phyloP scores from a whole-genome alignment of 2,113 vertebrate species.

The Porphyrio hochstetteri region DNA sequence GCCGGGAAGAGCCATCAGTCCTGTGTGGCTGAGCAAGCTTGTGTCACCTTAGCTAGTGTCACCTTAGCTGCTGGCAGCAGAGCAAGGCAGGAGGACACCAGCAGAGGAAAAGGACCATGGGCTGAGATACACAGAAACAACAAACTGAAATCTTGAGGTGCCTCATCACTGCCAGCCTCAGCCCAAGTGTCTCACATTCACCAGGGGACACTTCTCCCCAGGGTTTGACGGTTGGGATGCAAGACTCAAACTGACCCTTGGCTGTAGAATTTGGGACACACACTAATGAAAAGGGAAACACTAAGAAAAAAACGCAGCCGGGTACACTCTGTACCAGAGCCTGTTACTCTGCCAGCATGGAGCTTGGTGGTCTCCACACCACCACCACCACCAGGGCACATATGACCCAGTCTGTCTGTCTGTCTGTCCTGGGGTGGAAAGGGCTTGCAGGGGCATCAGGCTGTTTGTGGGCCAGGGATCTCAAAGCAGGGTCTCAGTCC shows the following conservation, averaged over 20 bases:
- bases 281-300: background rate
- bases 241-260: background rate
- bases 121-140: background rate
- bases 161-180: background rate
- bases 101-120: too few species aligned
- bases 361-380: background rate
- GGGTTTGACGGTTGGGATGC: background rate
- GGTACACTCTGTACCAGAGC: background rate
- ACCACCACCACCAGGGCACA: background rate
- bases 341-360: rapidly evolving
- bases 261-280: background rate
- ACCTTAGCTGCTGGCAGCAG: too few species aligned
- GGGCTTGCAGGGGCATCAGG: rapidly evolving
- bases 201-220: background rate
- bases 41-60: too few species aligned
- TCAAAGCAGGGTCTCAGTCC: background rate
- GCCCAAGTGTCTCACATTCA: background rate
- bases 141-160: background rate
- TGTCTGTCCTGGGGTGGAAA: rapidly evolving
- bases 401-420: rapidly evolving
- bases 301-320: background rate
- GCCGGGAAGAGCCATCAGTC: background rate
- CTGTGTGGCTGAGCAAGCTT: too few species aligned
- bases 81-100: too few species aligned
- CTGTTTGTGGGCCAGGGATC: background rate